Conservation (phyloP, 2,113 vertebrate species). For the Melanostigma gelatinosum region DNA sequence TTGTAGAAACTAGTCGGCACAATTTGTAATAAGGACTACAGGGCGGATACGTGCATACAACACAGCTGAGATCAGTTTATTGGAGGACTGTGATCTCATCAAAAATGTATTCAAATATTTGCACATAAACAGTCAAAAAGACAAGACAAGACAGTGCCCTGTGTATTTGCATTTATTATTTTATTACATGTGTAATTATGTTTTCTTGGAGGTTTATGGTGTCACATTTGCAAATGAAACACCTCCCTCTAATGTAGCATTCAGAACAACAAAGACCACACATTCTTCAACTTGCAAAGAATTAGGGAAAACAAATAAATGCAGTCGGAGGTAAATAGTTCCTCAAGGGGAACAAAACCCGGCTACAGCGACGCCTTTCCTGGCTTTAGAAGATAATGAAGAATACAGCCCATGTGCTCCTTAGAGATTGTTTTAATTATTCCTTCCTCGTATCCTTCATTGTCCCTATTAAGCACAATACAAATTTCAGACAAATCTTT, state of each 20-base stretch:
- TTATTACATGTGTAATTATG: background rate
- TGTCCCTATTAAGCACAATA: background rate
- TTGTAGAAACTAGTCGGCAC: background rate
- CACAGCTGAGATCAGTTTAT: background rate
- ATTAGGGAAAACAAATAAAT: slow-evolving; percentile 22
- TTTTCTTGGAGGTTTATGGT: slow-evolving; percentile 1
- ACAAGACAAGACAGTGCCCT: background rate
- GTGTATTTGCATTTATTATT: background rate
- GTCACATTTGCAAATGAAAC: slow-evolving; percentile 16
- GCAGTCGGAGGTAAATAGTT: slow-evolving; percentile 34
- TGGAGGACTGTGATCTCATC: background rate
- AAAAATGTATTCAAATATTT: background rate
- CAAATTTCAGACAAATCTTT: background rate
- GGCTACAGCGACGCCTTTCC: slow-evolving; percentile 5
- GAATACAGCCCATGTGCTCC: slow-evolving; percentile 14
- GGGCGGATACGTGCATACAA: background rate
- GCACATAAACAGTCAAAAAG: background rate
- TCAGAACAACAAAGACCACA: slow-evolving; percentile 31
- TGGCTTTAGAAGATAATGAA: slow-evolving; percentile 44
- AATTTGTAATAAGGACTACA: background rate
- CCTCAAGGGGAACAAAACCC: slow-evolving; percentile 33
- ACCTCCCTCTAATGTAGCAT: slow-evolving; percentile 4
- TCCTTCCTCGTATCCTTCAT: background rate
- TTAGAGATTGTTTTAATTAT: slow-evolving; percentile 19
- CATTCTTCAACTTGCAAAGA: slow-evolving; percentile 20